These are phyloP conservation scores for Tribolium castaneum DNA, from an alignment of 1,140 invertebrate genomes.

Conservation along the genomic window DNA sequence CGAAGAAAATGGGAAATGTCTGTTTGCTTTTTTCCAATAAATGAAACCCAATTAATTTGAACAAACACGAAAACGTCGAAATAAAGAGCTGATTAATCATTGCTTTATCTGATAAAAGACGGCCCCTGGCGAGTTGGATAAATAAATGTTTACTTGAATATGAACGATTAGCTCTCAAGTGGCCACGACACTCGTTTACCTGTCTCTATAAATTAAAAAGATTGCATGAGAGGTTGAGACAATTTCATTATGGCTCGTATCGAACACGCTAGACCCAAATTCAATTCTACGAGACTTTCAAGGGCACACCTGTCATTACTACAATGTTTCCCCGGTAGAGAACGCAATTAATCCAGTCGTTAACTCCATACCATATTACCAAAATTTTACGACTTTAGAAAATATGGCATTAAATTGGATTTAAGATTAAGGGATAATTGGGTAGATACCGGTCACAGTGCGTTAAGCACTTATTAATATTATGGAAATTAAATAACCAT, in stretches of 20 bases:
- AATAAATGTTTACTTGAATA: conserved; percentile 14
- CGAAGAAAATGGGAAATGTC: no score
- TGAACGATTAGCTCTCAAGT: conserved; percentile 33
- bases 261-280: neutral
- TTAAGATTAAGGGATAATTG: neutral
- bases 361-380: neutral
- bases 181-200: conserved; percentile 24
- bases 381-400: neutral
- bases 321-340: neutral
- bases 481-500: neutral
- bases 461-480: neutral
- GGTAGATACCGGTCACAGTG: neutral
- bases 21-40: neutral
- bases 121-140: neutral
- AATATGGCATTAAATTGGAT: neutral
- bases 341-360: neutral
- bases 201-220: conserved; percentile 33
- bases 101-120: conserved; percentile 7
- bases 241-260: conserved; percentile 16
- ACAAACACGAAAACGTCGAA: conserved; percentile 24
- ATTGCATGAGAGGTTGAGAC: conserved; percentile 15
- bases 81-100: conserved; percentile 30
- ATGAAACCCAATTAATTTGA: conserved; percentile 21
- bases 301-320: no score
- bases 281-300: neutral